Conservation (phyloP, 2,113 vertebrate genomes). For the Syngnathus typhle region DNA sequence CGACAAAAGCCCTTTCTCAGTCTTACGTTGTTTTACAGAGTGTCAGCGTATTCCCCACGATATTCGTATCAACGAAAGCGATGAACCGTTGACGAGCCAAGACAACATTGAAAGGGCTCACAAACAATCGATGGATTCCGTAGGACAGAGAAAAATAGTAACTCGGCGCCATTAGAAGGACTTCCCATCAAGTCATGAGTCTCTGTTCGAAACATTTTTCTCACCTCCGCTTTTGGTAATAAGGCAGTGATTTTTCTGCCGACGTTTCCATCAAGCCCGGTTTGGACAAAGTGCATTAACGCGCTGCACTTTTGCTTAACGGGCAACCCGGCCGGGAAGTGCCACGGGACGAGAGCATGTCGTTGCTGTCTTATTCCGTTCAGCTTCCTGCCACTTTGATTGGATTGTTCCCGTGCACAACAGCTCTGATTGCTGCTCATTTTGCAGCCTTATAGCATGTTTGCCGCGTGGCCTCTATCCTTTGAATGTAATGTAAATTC, state of each 20-base stretch:
- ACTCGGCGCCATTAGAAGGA: neutral
- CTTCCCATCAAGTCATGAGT: neutral
- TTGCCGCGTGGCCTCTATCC: slow-evolving; percentile 21
- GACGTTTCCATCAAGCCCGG: slow-evolving; percentile 28
- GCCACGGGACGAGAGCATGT: slow-evolving; percentile 43
- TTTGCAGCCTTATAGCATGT: slow-evolving; percentile 25
- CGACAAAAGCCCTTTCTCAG: too few relatives aligned
- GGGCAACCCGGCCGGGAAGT: slow-evolving; percentile 30
- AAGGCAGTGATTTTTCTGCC: slow-evolving; percentile 25
- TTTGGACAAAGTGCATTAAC: slow-evolving; percentile 44
- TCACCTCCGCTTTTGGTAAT: slow-evolving; percentile 13
- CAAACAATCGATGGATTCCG: slow-evolving; percentile 1
- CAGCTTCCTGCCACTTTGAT: slow-evolving; percentile 49
- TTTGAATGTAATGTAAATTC: slow-evolving; percentile 49
- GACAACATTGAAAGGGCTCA: neutral
- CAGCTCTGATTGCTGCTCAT: slow-evolving; percentile 34
- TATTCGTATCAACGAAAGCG: too few relatives aligned
- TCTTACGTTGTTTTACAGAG: too few relatives aligned
- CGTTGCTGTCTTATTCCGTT: slow-evolving; percentile 36
- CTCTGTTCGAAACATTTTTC: neutral
- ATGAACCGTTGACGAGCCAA: neutral
- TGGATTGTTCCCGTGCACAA: slow-evolving; percentile 47
- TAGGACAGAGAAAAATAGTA: neutral
- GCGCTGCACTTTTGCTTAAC: slow-evolving; percentile 35
- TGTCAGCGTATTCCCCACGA: too few relatives aligned